Evolutionary conservation across 53 echinoderm and acorn worm genomes (phyloP), one percentile per base, ranked within the genome.

Genomic region (Holothuria leucospilota): DNA sequence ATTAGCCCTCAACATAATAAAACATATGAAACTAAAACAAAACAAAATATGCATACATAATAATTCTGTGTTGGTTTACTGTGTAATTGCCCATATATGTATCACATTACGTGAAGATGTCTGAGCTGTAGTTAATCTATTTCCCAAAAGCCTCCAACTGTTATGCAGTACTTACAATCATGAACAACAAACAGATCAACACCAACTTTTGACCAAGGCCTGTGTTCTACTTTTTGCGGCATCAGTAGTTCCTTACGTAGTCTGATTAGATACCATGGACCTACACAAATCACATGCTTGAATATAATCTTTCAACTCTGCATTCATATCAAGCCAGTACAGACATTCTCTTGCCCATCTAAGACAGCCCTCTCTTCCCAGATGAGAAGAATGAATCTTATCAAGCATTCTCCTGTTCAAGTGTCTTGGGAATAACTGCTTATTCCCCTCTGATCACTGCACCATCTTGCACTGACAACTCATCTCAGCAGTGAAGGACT

Each of bases 121-220:
- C 24, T 84, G 72, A 2, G 61, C n/a, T n/a, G 6, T 13, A 90
- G 78, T 16, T 60, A 64, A 78, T 89, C 87, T 6, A 93, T 77
- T 68, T 93, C 93, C 84, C 78, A 90, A 39, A 59, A 93, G 5
- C 87, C 77, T 24, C 87, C 90, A 59, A 90, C 93, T 38, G 87
- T 90, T 5, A 84, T 40, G 29, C 90, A 20, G 62, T 86, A 92
- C 8, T 90, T 40, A 21, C 39, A 23, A 24, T 34, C 81, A 68
- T 61, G 65, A 21, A 78, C 63, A 2, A 58, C 59, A 60, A 78
- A 90, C 20, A 87, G 30, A 58, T 92, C 92, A 13, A 74, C 87
- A 29, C 93, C 90, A n/a, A 90, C 39, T 26, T 79, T 87, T 13
- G 41, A 71, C 93, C 93, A 90, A 42, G 93, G 93, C 51, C 87